phyloP scores from a whole-genome alignment of 2,888 invertebrate species.

The Euphydryas editha region DNA sequence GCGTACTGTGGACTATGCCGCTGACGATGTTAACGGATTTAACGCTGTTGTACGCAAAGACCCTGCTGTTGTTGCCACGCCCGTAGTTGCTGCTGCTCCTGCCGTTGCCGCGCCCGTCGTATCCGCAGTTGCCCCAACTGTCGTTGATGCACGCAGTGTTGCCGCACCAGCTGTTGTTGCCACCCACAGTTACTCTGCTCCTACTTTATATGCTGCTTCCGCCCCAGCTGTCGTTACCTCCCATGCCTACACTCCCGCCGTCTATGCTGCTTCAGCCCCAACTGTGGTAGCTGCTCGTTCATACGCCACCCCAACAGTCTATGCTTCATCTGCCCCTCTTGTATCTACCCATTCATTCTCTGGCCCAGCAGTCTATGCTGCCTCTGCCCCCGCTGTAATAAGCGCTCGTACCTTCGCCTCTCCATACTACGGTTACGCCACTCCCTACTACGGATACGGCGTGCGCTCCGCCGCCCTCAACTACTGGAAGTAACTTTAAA shows the following conservation, averaged over 20 bases:
- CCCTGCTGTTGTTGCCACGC: conserved; percentile 65
- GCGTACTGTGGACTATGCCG: conserved; percentile 83
- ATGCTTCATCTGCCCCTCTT: conserved; percentile 42
- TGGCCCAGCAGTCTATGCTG: conserved; percentile 40
- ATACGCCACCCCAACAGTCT: conserved; percentile 37
- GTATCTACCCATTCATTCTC: conserved; percentile 33
- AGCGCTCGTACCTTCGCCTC: conserved; percentile 29
- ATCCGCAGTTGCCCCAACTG: conserved; percentile 44
- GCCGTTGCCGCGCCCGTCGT: conserved; percentile 52
- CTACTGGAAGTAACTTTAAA: conserved; percentile 34
- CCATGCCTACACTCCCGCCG: conserved; percentile 42
- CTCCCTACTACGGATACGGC: conserved; percentile 34
- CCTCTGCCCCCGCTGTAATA: conserved; percentile 39
- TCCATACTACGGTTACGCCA: conserved; percentile 17
- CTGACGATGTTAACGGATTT: conserved; percentile 83
- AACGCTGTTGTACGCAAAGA: conserved; percentile 84
- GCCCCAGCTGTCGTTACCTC: conserved; percentile 41
- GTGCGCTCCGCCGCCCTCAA: conserved; percentile 33
- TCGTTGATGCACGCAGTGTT: conserved; percentile 42
- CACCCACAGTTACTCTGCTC: conserved; percentile 40
- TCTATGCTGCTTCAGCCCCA: conserved; percentile 32
- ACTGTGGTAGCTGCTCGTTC: conserved; percentile 29
- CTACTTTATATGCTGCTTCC: conserved; percentile 45
- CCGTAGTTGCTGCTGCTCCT: conserved; percentile 57
- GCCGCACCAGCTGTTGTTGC: conserved; percentile 44